These are phyloP conservation scores for Cetoscarus ocellatus DNA, from an alignment of 2,797 vertebrate species.

Conservation along the genomic window DNA sequence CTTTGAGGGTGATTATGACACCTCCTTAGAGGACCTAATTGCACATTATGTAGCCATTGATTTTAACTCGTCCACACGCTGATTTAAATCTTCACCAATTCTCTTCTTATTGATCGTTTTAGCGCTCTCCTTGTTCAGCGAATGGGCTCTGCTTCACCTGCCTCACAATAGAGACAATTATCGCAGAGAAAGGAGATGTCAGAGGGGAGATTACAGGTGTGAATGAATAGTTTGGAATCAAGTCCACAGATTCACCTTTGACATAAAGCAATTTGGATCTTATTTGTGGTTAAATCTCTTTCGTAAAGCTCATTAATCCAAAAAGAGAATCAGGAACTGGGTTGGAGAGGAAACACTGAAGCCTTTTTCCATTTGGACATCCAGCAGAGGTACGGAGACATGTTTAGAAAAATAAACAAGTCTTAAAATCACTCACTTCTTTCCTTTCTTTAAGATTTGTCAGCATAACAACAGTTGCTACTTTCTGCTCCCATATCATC, in stretches of 20 bases:
- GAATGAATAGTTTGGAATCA: conserved; percentile 21
- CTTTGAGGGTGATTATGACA: conserved; percentile 65
- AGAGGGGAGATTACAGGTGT: conserved; percentile 21
- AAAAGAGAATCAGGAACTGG: neutral
- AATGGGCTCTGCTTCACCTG: neutral
- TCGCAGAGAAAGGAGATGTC: conserved; percentile 18
- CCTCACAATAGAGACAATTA: conserved; percentile 20
- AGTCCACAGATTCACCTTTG: neutral
- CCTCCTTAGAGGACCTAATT: conserved; percentile 63
- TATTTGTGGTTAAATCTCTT: conserved; percentile 6
- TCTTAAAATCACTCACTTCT: conserved; percentile 84
- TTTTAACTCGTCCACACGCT: conserved; percentile 37
- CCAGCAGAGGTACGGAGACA: neutral
- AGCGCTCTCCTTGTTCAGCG: conserved; percentile 4
- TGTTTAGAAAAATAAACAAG: neutral
- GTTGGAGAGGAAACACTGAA: neutral
- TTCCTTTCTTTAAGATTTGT: conserved; percentile 98
- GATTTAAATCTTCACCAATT: conserved; percentile 58
- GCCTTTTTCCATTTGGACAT: neutral
- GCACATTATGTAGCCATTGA: conserved; percentile 72
- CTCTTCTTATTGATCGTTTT: conserved; percentile 67
- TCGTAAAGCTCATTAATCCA: conserved; percentile 8
- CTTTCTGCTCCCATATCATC: conserved; percentile 98
- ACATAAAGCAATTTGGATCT: conserved; percentile 17
- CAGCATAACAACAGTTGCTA: conserved; percentile 93